Conservation (phyloP, 2,888 invertebrate species). For the Archips xylosteana region DNA sequence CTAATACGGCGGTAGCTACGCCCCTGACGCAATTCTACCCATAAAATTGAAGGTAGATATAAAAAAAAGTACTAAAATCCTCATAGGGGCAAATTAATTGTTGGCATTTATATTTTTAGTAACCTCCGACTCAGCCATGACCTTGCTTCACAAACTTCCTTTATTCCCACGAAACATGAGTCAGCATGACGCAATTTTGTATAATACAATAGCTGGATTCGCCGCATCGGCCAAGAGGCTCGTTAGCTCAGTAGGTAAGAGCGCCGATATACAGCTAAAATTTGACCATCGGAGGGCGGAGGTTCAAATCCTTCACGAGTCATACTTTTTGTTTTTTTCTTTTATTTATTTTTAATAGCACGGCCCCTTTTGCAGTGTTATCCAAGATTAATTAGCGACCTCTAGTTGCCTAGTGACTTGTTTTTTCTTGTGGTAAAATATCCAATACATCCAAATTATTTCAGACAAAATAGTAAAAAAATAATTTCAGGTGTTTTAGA, state of each 20-base stretch:
- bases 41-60: too few relatives aligned
- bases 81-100: not conserved
- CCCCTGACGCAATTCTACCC: too few relatives aligned
- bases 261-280: slow-evolving; percentile 30
- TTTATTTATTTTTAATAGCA: not conserved
- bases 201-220: not conserved
- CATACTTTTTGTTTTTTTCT: slow-evolving; percentile 14
- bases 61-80: not conserved
- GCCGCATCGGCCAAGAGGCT: not conserved
- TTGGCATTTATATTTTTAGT: not conserved
- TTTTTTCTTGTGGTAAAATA: too few relatives aligned
- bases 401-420: too few relatives aligned
- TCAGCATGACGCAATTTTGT: slow-evolving; percentile 17
- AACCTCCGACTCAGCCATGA: not conserved
- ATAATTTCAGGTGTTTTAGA: too few relatives aligned
- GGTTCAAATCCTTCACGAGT: slow-evolving; percentile 42
- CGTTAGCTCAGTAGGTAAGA: slow-evolving; percentile 41
- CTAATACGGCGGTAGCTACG: too few relatives aligned
- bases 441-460: too few relatives aligned
- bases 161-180: not conserved
- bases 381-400: too few relatives aligned
- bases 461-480: too few relatives aligned
- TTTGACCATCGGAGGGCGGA: slow-evolving; percentile 39
- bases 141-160: not conserved
- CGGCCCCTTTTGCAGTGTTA: too few relatives aligned